Evolutionary conservation across 2,113 vertebrate species (phyloP).

Genomic region (Engraulis encrasicolus): DNA sequence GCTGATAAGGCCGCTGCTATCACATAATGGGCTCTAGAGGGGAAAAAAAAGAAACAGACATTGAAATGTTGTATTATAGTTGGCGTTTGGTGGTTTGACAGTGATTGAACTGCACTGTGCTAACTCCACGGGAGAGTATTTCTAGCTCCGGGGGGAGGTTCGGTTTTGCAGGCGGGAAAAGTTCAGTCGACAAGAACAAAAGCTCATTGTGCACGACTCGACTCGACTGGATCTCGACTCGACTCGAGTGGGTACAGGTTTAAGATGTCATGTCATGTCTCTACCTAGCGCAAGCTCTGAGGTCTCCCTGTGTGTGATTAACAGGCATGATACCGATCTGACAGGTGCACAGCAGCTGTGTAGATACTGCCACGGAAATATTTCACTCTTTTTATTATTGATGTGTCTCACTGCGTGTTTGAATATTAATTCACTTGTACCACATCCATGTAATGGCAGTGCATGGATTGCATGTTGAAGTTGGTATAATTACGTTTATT

Average conservation of each 20-base stretch:
- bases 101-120: constrained; percentile 7
- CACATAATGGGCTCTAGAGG: neutral
- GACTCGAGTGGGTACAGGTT: neutral
- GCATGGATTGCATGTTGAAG: neutral
- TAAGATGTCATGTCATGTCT: neutral
- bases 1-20: constrained; percentile 23
- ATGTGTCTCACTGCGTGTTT: neutral
- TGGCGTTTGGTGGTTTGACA: neutral
- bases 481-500: neutral
- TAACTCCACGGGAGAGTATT: neutral
- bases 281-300: neutral
- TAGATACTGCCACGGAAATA: neutral
- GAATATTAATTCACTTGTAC: neutral
- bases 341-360: neutral
- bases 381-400: neutral
- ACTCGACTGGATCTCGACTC: too few species aligned
- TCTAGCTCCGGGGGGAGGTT: neutral
- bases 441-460: neutral
- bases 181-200: neutral
- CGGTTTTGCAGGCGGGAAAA: neutral
- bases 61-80: neutral
- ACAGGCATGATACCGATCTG: neutral
- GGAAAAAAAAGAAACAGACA: neutral
- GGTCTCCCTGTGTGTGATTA: neutral
- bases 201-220: neutral